phyloP scores from a whole-genome alignment of 2,113 vertebrate genomes.

The Xiphophorus couchianus region DNA sequence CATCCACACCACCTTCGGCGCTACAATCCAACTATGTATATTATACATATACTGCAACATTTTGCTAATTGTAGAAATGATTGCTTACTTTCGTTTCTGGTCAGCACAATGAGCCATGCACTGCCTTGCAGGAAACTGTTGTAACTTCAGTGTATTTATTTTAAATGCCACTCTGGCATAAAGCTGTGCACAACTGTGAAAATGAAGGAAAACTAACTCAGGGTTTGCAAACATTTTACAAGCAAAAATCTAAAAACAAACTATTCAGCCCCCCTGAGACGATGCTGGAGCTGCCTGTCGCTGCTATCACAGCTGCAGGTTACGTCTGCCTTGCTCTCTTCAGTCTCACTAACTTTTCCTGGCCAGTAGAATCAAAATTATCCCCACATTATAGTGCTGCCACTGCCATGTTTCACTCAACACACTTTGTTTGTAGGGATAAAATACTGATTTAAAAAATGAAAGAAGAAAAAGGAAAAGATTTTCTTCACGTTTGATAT shows the following conservation, averaged over 20 bases:
- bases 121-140: background rate
- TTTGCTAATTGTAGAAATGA: background rate
- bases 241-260: background rate
- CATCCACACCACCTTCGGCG: background rate
- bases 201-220: background rate
- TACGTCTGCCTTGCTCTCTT: background rate
- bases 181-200: background rate
- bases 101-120: background rate
- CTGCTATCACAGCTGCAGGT: background rate
- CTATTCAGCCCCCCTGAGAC: background rate
- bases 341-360: no score
- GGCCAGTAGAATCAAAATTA: background rate
- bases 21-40: background rate
- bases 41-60: background rate
- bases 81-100: background rate
- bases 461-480: background rate
- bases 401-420: background rate
- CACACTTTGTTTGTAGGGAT: background rate
- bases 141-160: background rate
- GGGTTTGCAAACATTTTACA: background rate
- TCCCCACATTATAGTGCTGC: background rate
- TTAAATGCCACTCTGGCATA: background rate
- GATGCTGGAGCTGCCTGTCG: background rate
- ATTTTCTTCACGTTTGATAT: slow-evolving; percentile 1
- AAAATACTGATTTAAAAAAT: background rate